Percentiles rank a stretch among this genome's conserved stretches.
Evolutionary conservation across 2,888 invertebrate genomes (phyloP).

Genomic region (Chloromyia formosa): DNA sequence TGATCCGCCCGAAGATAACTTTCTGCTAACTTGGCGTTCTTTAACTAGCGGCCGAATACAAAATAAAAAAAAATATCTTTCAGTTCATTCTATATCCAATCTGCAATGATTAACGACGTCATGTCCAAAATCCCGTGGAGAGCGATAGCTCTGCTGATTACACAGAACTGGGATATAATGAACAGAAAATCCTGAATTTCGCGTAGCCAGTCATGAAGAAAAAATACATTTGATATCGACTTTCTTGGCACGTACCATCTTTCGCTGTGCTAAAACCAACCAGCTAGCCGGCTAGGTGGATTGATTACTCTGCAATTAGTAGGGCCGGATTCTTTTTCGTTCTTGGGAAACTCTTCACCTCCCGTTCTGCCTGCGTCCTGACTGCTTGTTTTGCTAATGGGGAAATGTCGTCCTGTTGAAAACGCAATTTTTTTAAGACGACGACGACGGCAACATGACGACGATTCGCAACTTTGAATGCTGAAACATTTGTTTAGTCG

Average conservation of each 20-base stretch:
- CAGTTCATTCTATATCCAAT: slow-evolving; percentile 23
- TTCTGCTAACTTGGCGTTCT: too few relatives aligned
- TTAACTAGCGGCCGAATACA: slow-evolving; percentile 1
- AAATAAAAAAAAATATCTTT: slow-evolving; percentile 10
- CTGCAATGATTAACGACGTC: slow-evolving; percentile 39
- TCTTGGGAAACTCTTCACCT: too few relatives aligned
- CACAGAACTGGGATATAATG: neutral
- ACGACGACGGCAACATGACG: too few relatives aligned
- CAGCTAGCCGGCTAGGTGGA: neutral
- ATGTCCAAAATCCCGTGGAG: slow-evolving; percentile 12
- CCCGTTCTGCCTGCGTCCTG: too few relatives aligned
- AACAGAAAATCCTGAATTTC: neutral
- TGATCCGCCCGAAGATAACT: too few relatives aligned
- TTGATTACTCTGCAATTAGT: slow-evolving; percentile 40
- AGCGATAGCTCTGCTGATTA: neutral
- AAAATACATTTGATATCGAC: slow-evolving; percentile 29
- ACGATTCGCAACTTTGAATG: too few relatives aligned
- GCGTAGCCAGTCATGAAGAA: neutral
- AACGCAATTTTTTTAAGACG: too few relatives aligned
- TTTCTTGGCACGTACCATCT: slow-evolving; percentile 28
- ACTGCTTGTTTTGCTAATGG: too few relatives aligned
- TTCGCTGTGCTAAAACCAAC: too few relatives aligned
- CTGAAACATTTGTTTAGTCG: neutral
- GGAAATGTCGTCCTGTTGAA: too few relatives aligned
- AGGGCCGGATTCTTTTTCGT: slow-evolving; percentile 11